Evolutionary conservation across 2,113 vertebrate genomes (phyloP).

Genomic region (Geococcyx californianus): DNA sequence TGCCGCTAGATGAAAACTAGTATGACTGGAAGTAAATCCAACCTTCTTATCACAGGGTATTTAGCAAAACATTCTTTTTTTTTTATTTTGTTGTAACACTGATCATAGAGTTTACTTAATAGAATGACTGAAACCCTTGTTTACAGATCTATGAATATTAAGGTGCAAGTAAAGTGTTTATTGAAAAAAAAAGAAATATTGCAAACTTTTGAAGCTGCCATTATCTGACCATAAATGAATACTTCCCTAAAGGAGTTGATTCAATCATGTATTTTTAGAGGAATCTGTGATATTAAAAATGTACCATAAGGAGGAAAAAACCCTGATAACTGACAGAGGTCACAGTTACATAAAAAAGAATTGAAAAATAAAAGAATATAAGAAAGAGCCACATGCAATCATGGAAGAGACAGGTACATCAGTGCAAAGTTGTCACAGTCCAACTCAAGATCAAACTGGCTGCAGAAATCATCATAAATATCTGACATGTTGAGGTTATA

Average conservation of each 20-base stretch:
- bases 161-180: not conserved
- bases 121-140: not conserved
- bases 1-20: not conserved
- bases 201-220: not conserved
- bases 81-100: not conserved
- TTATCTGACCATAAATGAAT: conserved; percentile 6
- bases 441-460: conserved; percentile 51
- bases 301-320: not conserved
- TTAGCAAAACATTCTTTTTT: not conserved
- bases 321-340: not conserved
- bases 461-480: conserved; percentile 50
- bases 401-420: conserved; percentile 39
- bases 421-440: conserved; percentile 43
- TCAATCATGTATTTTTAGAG: conserved; percentile 7
- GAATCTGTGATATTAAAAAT: conserved; percentile 3
- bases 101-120: not conserved
- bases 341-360: conserved; percentile 22
- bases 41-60: not conserved
- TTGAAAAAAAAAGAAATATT: not conserved
- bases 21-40: accelerated
- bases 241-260: not conserved
- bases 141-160: not conserved
- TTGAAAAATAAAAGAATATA: conserved; percentile 37
- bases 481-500: conserved; percentile 48
- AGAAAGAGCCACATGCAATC: conserved; percentile 30